These are phyloP conservation scores for Microplitis mediator DNA, from an alignment of 1,140 invertebrate genomes.

Conservation along the genomic window DNA sequence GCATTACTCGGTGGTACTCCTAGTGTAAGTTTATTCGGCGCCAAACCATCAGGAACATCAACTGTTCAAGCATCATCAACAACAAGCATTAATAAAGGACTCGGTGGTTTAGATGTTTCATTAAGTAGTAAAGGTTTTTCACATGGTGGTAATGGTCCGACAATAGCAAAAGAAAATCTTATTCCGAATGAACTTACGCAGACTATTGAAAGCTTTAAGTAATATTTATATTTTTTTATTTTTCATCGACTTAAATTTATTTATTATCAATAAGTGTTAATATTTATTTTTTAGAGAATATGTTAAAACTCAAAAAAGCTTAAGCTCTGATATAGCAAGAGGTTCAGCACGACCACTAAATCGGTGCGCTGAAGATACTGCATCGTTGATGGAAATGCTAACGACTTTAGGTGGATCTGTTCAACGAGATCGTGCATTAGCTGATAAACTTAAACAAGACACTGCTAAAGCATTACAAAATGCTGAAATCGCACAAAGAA, in stretches of 20 bases:
- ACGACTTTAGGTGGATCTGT: slow-evolving; percentile 68
- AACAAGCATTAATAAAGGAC: slow-evolving; percentile 60
- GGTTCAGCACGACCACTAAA: slow-evolving; percentile 72
- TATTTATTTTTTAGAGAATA: slow-evolving; percentile 69
- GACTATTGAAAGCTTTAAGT: slow-evolving; percentile 68
- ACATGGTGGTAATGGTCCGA: slow-evolving; percentile 65
- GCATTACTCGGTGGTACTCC: slow-evolving; percentile 47
- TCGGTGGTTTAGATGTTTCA: slow-evolving; percentile 71
- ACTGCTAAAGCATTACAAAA: slow-evolving; percentile 76
- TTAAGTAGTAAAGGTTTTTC: slow-evolving; percentile 62
- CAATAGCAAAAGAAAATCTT: slow-evolving; percentile 71
- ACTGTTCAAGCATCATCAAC: slow-evolving; percentile 45
- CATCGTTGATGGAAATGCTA: slow-evolving; percentile 70
- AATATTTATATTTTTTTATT: slow-evolving; percentile 40
- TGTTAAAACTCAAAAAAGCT: slow-evolving; percentile 81
- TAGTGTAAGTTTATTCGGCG: slow-evolving; percentile 51
- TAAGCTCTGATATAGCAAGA: slow-evolving; percentile 81
- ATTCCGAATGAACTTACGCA: slow-evolving; percentile 75
- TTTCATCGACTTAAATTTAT: slow-evolving; percentile 3
- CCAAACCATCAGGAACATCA: slow-evolving; percentile 44
- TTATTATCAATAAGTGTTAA: slow-evolving; percentile 46
- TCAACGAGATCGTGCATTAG: slow-evolving; percentile 68
- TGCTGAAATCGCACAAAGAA: slow-evolving; percentile 79
- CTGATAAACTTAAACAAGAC: slow-evolving; percentile 76
- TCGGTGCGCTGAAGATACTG: slow-evolving; percentile 69